These are phyloP conservation scores for Peromyscus maniculatus DNA, from an alignment of 2,113 vertebrate genomes.

Conservation along the genomic window DNA sequence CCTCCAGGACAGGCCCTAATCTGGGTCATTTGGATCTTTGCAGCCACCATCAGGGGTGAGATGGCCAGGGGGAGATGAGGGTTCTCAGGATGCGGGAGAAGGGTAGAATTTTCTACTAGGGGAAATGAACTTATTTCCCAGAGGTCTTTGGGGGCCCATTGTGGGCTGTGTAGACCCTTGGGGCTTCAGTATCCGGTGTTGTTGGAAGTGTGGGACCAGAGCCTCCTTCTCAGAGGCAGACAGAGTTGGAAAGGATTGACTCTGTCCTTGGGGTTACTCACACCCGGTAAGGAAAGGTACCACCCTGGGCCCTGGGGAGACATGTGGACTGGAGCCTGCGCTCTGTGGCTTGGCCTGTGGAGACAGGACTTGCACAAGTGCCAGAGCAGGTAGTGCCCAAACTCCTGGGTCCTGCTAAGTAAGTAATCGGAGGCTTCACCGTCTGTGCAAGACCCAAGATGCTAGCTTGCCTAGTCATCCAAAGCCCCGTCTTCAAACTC, in stretches of 20 bases:
- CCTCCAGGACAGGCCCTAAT: background rate
- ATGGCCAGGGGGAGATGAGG: background rate
- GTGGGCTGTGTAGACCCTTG: background rate
- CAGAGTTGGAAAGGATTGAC: background rate
- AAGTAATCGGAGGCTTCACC: background rate
- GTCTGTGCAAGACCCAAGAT: background rate
- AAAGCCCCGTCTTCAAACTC: background rate
- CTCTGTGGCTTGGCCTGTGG: background rate
- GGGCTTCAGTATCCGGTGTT: background rate
- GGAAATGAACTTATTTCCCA: background rate
- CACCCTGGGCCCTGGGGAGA: background rate
- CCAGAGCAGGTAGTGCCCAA: background rate
- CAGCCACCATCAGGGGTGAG: slow-evolving; percentile 63
- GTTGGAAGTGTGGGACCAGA: background rate
- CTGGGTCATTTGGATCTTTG: slow-evolving; percentile 69
- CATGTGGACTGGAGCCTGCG: fast-evolving
- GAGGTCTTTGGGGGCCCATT: background rate
- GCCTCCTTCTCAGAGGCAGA: background rate
- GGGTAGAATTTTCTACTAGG: background rate
- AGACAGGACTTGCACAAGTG: background rate
- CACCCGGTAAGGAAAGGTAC: background rate
- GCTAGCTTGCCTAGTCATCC: too few relatives aligned
- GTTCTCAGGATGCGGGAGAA: background rate
- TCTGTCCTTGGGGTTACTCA: background rate
- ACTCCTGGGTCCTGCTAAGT: background rate